Evolutionary conservation across 2,797 vertebrate genomes (phyloP).

Genomic region (Corythornis leucogaster): DNA sequence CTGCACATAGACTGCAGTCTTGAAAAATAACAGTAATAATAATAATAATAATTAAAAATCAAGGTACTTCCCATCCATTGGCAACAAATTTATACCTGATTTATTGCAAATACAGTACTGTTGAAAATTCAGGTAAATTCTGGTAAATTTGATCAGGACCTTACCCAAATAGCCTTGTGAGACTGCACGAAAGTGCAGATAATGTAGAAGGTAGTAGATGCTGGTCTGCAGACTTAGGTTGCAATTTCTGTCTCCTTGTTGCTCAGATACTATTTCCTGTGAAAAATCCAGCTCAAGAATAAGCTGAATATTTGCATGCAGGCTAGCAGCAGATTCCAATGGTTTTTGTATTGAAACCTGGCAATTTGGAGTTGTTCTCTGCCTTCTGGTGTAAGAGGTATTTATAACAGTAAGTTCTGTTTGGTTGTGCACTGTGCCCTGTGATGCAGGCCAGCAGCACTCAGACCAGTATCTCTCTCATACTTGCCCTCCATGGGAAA

Average conservation of each 20-base stretch:
- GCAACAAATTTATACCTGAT: neutral
- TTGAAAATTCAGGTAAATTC: neutral
- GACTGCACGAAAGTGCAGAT: rapidly evolving
- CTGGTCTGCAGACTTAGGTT: neutral
- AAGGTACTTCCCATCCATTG: neutral
- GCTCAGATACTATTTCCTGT: neutral
- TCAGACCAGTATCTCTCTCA: neutral
- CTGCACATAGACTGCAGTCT: neutral
- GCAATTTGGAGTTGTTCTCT: neutral
- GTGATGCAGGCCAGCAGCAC: neutral
- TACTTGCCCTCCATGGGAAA: neutral
- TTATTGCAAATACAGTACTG: neutral
- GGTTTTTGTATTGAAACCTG: neutral
- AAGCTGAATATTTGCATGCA: neutral
- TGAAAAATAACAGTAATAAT: neutral
- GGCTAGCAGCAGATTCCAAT: neutral
- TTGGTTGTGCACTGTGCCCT: neutral
- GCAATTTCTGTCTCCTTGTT: neutral
- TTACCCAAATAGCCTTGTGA: neutral
- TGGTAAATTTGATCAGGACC: neutral
- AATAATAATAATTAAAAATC: neutral
- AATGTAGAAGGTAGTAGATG: neutral
- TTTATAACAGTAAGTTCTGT: neutral
- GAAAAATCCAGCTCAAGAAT: neutral
- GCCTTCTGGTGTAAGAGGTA: neutral